Evolutionary conservation across 2,797 vertebrate genomes (phyloP).

Genomic region (Labroides dimidiatus): DNA sequence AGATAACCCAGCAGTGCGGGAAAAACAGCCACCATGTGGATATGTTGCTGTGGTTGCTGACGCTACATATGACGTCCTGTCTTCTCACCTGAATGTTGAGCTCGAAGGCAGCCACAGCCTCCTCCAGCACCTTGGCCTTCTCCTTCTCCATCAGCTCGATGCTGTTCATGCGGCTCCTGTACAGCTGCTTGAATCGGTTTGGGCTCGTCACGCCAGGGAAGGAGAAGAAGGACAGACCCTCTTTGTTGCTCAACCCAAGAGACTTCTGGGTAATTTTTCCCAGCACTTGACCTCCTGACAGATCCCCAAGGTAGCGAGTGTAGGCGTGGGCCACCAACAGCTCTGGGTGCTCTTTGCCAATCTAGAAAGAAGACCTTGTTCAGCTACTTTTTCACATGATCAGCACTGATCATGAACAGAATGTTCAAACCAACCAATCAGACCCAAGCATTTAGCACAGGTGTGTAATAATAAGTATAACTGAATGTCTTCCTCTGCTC

Average conservation of each 20-base stretch:
- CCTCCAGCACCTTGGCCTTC: constrained; percentile 65
- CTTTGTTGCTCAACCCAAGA: constrained; percentile 84
- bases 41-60: too few species aligned
- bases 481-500: background rate
- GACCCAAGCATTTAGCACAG: background rate
- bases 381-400: background rate
- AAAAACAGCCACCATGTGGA: too few species aligned
- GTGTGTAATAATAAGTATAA: background rate
- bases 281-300: constrained; percentile 94
- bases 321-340: constrained; percentile 94
- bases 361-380: constrained; percentile 41
- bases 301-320: constrained; percentile 94
- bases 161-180: constrained; percentile 92
- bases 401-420: background rate
- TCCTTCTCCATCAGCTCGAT: constrained; percentile 71
- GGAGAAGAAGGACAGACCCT: constrained; percentile 91
- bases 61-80: too few species aligned
- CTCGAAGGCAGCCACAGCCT: constrained; percentile 72
- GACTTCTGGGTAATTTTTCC: constrained; percentile 94
- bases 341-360: constrained; percentile 85
- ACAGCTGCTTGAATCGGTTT: constrained; percentile 95
- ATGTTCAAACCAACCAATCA: background rate
- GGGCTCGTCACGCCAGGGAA: constrained; percentile 89
- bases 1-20: too few species aligned
- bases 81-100: constrained; percentile 70